Base-by-base conservation (phyloP, 1,140 invertebrate species). In the Pygmarrhopalites habei region DNA sequence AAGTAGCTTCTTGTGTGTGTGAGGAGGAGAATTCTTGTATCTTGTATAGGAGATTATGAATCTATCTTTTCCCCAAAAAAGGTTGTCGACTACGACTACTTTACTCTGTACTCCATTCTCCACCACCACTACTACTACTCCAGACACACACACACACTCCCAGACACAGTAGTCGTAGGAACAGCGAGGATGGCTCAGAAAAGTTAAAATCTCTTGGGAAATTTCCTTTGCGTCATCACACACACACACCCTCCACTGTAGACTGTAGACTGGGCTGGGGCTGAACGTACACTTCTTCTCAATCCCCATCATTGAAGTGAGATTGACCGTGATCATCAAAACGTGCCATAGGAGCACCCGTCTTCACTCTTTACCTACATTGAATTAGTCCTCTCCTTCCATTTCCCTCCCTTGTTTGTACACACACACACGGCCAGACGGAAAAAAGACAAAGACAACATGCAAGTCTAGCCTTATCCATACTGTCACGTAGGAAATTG, bases 191-290 rank as follows among this genome's bases (percentile, higher is more conserved):
- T 25, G 58, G 56, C 62, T 51, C 44, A 43, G 35, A 64, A n/a
- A 64, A 64, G 62, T 64, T 64, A 49, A n/a, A 64, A 64, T 64
- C 62, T 64, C 62, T 53, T 51, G 62, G 62, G 62, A 64, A 64
- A 64, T 64, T 64, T 64, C 47, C 62, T 62, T 56, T 62, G 60
- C 60, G 60, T 62, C 60, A 62, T 56, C 60, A 55, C 39, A 55
- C 19, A 62, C 32, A 56, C 7, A 47, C 44, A 47, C 15, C 15
- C 32, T 35, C 5, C 32, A 35, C 32, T 35, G 5, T 35, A 35
- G 5, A 35, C 15, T 35, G 5, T 35, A 35, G 5, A 35, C 32
- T 7, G 5, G 15, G 5, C 32, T 35, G 32, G 5, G 15, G 32
- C 5, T 35, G 15, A 35, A 53, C 35, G 30, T 61, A 61, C 59